Base-by-base conservation (phyloP, 2,113 vertebrate genomes). In the Columbina picui region DNA sequence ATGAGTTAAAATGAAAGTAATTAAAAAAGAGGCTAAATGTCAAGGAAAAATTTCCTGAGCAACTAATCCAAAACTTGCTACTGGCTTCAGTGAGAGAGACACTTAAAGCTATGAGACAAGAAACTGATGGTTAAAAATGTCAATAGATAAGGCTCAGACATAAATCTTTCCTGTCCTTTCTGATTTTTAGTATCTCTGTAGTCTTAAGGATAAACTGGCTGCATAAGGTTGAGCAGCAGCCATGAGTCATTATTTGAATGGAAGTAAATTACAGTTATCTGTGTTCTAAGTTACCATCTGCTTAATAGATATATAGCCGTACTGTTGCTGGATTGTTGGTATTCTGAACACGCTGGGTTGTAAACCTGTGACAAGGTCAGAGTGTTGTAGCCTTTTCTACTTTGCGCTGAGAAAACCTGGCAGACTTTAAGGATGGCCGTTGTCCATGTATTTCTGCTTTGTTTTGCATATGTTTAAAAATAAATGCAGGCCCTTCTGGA, bases 1-100 rank as follows among this genome's bases (percentile, higher is more conserved):
- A 91, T 87, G 84, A 82, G 38, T 83, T 85, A 43, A 89, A 92
- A 77, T 38, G 11, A 74, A 75, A 57, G 12, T 65, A 88, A 91
- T 80, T 93, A 61, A 67, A 89, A 74, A 61, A 70, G 67, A 89
- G 22, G 50, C 41, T 83, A 59, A 80, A 80, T 69, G 45, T 87
- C 55, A 85, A 70, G 75, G 74, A 57, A 85, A 45, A 49, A 41
- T 22, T 41, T 76, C 59, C 47, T 2, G 1, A 85, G n/a, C 36
- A 43, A 21, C n/a, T 73, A 5, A 60, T 87, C 59, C 53, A 41
- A 39, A 91, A 57, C 52, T 45, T 59, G 50, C 45, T 45, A 12
- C 13, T 77, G 60, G 22, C 73, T 82, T 65, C 67, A 39, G 34
- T 49, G 25, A 41, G 74, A 68, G 39, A 20, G 79, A 26, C 41